Evolutionary conservation across 2,113 vertebrate species (phyloP).

Genomic region (Scytalopus superciliaris): DNA sequence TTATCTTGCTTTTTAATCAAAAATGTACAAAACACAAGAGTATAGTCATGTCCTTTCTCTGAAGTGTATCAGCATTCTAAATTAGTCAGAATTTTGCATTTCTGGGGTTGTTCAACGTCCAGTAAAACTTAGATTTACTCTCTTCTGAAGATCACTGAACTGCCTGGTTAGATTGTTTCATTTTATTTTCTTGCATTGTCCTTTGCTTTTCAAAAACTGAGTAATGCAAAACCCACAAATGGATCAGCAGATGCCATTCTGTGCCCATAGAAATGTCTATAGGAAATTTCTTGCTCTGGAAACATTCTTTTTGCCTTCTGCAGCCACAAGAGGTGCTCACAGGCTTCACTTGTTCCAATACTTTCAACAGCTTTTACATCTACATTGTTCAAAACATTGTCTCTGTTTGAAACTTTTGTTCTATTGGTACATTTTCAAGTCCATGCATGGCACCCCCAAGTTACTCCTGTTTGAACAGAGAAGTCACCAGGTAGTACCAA

Average conservation of each 20-base stretch:
- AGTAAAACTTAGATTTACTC: background rate
- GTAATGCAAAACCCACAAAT: background rate
- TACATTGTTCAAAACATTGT: background rate
- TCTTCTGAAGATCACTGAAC: background rate
- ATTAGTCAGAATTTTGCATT: background rate
- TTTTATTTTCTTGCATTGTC: background rate
- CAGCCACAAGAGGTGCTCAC: slow-evolving; percentile 54
- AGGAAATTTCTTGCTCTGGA: background rate
- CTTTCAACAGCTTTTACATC: background rate
- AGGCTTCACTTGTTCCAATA: background rate
- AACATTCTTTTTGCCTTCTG: background rate
- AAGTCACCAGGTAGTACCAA: background rate
- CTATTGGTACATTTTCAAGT: background rate
- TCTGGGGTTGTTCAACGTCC: background rate
- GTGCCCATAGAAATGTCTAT: background rate
- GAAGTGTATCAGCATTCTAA: background rate
- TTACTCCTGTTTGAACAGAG: background rate
- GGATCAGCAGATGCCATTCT: background rate
- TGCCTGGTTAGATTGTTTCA: background rate
- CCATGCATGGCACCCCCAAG: background rate
- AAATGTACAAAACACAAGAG: background rate
- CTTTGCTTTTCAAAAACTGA: background rate
- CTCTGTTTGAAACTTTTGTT: background rate
- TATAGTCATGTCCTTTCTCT: background rate
- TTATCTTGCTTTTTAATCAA: background rate